phyloP scores from a whole-genome alignment of 2,113 vertebrate genomes.

The Syngnathus typhle region DNA sequence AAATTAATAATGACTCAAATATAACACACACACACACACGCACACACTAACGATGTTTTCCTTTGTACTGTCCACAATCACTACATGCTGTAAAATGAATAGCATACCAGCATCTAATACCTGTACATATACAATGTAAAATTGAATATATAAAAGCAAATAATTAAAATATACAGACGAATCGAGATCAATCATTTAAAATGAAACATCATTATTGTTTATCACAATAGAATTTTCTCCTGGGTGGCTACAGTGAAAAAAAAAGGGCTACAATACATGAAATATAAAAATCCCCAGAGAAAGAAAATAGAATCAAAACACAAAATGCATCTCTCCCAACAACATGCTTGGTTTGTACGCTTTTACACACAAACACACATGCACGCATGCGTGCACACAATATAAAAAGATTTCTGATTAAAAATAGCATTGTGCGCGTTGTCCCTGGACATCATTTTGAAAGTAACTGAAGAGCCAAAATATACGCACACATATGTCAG shows the following conservation, averaged over 20 bases:
- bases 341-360: background rate
- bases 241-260: background rate
- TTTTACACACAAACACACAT: background rate
- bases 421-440: conserved; percentile 32
- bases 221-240: no score
- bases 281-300: background rate
- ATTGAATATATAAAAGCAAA: no score
- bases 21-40: no score
- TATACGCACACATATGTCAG: conserved; percentile 42
- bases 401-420: conserved; percentile 18
- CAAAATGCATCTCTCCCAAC: background rate
- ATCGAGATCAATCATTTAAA: no score
- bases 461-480: conserved; percentile 24
- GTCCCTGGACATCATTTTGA: conserved; percentile 31
- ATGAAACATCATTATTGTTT: background rate
- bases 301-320: background rate
- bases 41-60: no score
- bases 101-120: no score
- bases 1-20: no score
- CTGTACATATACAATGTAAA: no score
- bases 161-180: no score
- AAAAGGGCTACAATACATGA: background rate
- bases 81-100: no score
- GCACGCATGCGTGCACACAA: background rate
- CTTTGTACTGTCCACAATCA: no score